Percentiles rank a stretch among this genome's conserved stretches.
Conservation (phyloP, 2,113 vertebrate genomes). For the Otolemur garnettii region DNA sequence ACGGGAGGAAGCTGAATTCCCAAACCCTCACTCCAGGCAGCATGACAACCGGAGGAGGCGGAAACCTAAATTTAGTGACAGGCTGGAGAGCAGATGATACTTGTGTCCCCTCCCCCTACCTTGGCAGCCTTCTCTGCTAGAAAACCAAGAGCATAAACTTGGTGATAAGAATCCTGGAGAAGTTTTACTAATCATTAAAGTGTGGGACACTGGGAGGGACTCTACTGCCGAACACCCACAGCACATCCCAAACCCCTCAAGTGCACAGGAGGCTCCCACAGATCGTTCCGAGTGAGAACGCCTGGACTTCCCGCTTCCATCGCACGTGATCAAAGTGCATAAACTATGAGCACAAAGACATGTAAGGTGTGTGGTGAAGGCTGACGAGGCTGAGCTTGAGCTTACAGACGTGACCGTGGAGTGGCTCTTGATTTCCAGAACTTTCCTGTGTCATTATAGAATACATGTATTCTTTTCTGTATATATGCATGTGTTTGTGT, state of each 20-base stretch:
- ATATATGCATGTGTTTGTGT: neutral
- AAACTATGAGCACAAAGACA: too few species aligned
- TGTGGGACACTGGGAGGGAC: too few species aligned
- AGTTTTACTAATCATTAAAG: neutral
- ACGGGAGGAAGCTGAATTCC: neutral
- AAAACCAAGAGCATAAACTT: neutral
- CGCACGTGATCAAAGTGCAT: too few species aligned
- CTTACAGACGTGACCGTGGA: neutral
- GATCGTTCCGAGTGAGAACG: neutral
- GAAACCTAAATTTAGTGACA: neutral
- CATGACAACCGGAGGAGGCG: neutral
- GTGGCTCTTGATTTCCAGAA: neutral
- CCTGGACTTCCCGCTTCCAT: neutral
- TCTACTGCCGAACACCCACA: too few species aligned
- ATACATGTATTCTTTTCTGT: neutral
- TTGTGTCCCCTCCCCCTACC: neutral
- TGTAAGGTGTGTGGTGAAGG: neutral
- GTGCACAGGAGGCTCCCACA: neutral
- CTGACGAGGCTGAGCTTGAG: neutral
- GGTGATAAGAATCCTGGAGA: neutral
- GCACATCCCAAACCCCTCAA: too few species aligned
- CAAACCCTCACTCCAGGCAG: neutral
- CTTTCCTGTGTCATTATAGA: neutral
- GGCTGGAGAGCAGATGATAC: neutral
- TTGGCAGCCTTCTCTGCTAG: neutral